Base-by-base conservation (phyloP, 2,113 vertebrate species). In the Grammomys surdaster region DNA sequence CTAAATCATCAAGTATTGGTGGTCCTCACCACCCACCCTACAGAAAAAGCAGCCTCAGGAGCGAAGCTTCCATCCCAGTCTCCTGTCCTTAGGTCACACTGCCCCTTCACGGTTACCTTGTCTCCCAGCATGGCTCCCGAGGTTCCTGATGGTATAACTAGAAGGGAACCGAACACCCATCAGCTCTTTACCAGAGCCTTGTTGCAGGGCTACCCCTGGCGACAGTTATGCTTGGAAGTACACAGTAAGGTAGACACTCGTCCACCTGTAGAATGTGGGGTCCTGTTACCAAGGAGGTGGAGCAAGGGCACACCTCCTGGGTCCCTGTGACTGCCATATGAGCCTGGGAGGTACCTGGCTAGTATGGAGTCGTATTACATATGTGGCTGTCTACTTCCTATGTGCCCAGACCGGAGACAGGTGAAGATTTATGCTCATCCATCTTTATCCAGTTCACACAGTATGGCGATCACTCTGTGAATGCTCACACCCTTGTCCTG, bases 21-120 rank as follows among this genome's bases (percentile, higher is more conserved):
- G 0, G 1, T 7, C 22, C 16, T 19, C 46, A 7, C 28, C 40
- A 51, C 4, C 7, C 58, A 22, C 63, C 12, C 24, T 19, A 2
- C 0, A 5, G 31, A 19, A 14, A 20, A n/a, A 17, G 56, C 19
- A 24, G 26, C 19, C 6, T 40, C 16, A n/a, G 88, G 36, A 16
- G 0, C 8, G 6, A 26, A 2, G 40, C 48, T 48, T 4, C 17
- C 8, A 17, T 46, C 36, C 69, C 17, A 0, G 9, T 22, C 33
- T 51, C 40, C 26, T 1, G 0, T 1, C 36, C 22, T 31, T 10
- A 36, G 31, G 51, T 1, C 19, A 7, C 1, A 0, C 28, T 3
- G 69, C 46, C n/a, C 14, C 77, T 51, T 78, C 5, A 2, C 0
- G 0, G 19, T 28, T 7, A 1, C 69, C 70, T 73, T 2, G 0